Conservation (phyloP, 2,113 vertebrate species). For the Petaurus breviceps region DNA sequence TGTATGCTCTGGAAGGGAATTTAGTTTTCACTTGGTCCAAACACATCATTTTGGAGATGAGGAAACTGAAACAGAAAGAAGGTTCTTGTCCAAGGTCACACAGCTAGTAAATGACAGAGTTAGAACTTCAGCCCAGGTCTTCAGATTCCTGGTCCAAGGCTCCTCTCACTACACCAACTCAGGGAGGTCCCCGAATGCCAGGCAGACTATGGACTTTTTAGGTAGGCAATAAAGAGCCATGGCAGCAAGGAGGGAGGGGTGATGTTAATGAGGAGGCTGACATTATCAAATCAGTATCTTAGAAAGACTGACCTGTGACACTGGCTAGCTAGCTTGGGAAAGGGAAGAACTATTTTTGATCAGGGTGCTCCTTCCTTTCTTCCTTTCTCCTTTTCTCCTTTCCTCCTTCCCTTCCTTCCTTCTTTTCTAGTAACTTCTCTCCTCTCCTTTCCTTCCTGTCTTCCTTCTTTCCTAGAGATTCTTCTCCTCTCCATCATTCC, state of each 20-base stretch:
- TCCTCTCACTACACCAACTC: background rate
- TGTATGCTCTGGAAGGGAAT: background rate
- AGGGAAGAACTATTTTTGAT: background rate
- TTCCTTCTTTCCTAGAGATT: background rate
- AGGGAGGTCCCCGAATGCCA: background rate
- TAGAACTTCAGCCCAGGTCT: background rate
- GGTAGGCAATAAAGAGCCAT: background rate
- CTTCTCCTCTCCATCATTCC: background rate
- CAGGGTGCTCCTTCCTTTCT: background rate
- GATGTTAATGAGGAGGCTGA: background rate
- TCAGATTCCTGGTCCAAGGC: background rate
- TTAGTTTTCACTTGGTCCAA: background rate
- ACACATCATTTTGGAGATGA: background rate
- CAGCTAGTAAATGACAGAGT: background rate
- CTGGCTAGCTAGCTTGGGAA: background rate
- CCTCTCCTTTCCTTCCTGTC: background rate
- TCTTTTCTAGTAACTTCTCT: too few species aligned
- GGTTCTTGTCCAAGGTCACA: background rate
- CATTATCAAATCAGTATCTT: background rate
- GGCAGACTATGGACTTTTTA: background rate
- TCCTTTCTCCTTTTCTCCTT: background rate
- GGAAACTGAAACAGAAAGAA: background rate
- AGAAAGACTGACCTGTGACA: background rate
- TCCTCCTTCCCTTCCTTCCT: background rate
- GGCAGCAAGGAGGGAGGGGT: background rate